Percentiles rank a stretch among this genome's conserved stretches.
These are phyloP conservation scores for Medauroidea extradentata DNA, from an alignment of 1,140 invertebrate species.

Conservation along the genomic window DNA sequence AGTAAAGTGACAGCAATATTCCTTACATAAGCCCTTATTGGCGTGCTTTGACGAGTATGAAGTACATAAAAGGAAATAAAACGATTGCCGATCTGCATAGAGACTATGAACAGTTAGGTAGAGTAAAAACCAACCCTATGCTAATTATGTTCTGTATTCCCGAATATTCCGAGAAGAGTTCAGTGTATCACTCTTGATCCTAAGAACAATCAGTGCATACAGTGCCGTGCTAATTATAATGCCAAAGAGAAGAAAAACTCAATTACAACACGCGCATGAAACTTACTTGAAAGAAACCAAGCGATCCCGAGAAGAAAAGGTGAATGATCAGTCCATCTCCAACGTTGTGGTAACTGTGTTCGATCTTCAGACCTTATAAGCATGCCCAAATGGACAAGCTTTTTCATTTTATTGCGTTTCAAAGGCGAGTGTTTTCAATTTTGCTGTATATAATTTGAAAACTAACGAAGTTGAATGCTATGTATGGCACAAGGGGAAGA, in stretches of 20 bases:
- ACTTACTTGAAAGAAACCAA: slow-evolving; percentile 29
- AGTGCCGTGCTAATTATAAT: slow-evolving; percentile 25
- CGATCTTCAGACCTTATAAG: slow-evolving; percentile 30
- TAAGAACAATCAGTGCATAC: slow-evolving; percentile 28
- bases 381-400: slow-evolving; percentile 27
- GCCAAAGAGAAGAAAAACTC: slow-evolving; percentile 18
- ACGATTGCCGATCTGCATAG: slow-evolving; percentile 33
- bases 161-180: slow-evolving; percentile 35
- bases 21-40: slow-evolving; percentile 35
- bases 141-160: slow-evolving; percentile 28
- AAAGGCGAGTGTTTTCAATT: too few species aligned
- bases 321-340: slow-evolving; percentile 17
- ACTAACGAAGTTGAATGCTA: slow-evolving; percentile 18
- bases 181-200: slow-evolving; percentile 25
- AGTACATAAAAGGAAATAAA: slow-evolving; percentile 36
- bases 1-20: slow-evolving; percentile 31
- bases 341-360: slow-evolving; percentile 27
- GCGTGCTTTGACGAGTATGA: slow-evolving; percentile 26
- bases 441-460: too few species aligned
- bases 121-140: slow-evolving; percentile 21
- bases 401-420: neutral
- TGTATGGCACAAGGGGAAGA: slow-evolving; percentile 24
- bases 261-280: slow-evolving; percentile 18
- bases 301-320: slow-evolving; percentile 24
- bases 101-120: slow-evolving; percentile 27